Evolutionary conservation across 2,113 vertebrate species (phyloP), one percentile per base, ranked within the genome.

Genomic region (Calonectris borealis): DNA sequence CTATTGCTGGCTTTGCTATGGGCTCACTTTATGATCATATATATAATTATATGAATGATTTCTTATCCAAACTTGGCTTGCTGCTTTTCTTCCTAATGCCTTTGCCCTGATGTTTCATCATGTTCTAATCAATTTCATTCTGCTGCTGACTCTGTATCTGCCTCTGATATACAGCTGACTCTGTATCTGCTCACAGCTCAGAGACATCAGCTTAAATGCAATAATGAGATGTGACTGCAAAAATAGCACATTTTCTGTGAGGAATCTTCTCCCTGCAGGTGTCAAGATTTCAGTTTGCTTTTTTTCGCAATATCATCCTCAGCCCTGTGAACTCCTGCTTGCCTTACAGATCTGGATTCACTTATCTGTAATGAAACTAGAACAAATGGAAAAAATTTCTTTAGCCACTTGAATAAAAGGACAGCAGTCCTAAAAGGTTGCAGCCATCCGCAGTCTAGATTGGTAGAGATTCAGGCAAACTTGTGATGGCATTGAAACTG

Each of bases 231-330:
- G 18, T 83, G 78, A 85, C 71, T 51, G 36, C 34, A 90, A 86
- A 95, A 95, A 70, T 62, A 87, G 38, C 32, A 77, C 66, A 62
- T 70, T 95, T 92, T 91, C 66, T 73, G n/a, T 72, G 38, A 95
- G 52, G 27, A 92, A 65, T 42, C 48, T 86, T 94, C 4, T 11
- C 76, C 65, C 69, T 89, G 91, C 49, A 79, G 71, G 58, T 86
- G 73, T 77, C 70, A 84, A 88, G 69, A 80, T 65, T 87, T 84
- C 36, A 61, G 38, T 4, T 34, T 61, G 68, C 68, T 69, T 86
- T 76, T 61, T 66, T 6, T 84, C 16, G 40, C 22, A 73, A 80
- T 86, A 70, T 88, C 40, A 44, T 49, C 27, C 70, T 94, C 46
- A 85, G 36, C 36, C 54, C 32, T 87, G 42, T 83, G 81, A 87